Evolutionary conservation across 2,888 invertebrate genomes (phyloP), one percentile per base, ranked within the genome.

Genomic region (Brachynemurus nebulosus): DNA sequence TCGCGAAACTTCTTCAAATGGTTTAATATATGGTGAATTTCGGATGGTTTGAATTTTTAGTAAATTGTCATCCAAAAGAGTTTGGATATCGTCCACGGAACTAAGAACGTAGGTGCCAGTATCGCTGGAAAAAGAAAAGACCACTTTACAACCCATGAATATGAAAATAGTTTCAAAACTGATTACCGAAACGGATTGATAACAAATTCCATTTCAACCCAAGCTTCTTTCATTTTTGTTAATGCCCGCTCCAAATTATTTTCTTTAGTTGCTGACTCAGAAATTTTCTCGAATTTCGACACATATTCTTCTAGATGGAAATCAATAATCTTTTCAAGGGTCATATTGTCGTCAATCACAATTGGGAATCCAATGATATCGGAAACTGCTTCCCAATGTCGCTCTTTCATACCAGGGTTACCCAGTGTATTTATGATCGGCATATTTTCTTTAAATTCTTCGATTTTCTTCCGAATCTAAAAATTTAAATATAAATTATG

Each of bases 31-130:
- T 0, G 93, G 90, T 0, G 95, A 95, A 57, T 92, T 92, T 65
- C 93, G 86, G 92, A 96, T 95, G 1, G 95, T 93, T 62, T 95
- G 93, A 2, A 93, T 90, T 65, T 95, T 96, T 8, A 95, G 86
- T 52, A 96, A 84, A 60, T 96, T 95, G 62, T 96, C 96, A 62
- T 96, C 96, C 44, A 96, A 66, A 40, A 91, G 66, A 25, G 91
- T 68, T 64, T 96, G 95, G 58, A 96, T 92, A 55, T 95, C 93
- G 64, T 96, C 95, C 4, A 95, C 76, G 47, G 89, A 78, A 0
- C 91, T 83, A 48, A 96, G 68, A 51, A 95, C 90, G 54, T 75
- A 83, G 0, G 93, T 92, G 7, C 93, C 95, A 7, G 92, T 89
- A 62, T 90, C 86, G 55, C 88, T 76, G 56, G 47, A 63, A 60